These are phyloP conservation scores for Hoplodrina blanda DNA, from an alignment of 2,888 invertebrate species.

Conservation along the genomic window DNA sequence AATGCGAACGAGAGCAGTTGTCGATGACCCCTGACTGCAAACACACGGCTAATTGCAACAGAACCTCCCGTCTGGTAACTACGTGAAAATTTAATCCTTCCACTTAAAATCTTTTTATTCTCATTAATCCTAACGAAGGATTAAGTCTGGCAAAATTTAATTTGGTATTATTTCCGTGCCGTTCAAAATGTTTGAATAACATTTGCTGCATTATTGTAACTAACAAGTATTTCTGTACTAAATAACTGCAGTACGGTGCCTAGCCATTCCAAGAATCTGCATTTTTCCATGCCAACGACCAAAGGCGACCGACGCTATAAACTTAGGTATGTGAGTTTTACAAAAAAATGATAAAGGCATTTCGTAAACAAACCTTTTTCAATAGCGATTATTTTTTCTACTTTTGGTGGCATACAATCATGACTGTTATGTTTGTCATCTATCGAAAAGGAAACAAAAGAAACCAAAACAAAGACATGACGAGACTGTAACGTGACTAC, in stretches of 20 bases:
- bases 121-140: slow-evolving; percentile 39
- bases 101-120: slow-evolving; percentile 43
- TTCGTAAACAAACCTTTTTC: background rate
- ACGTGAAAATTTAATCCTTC: slow-evolving; percentile 55
- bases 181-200: background rate
- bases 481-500: slow-evolving; percentile 5
- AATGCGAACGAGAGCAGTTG: slow-evolving; percentile 53
- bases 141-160: slow-evolving; percentile 29
- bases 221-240: background rate
- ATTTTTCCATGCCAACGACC: background rate
- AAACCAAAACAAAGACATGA: slow-evolving; percentile 17
- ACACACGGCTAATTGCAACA: slow-evolving; percentile 71
- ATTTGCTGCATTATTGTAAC: background rate
- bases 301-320: background rate
- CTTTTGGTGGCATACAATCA: background rate
- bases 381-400: background rate
- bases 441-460: slow-evolving; percentile 7
- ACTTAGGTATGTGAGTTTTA: background rate
- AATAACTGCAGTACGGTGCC: background rate
- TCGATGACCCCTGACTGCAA: slow-evolving; percentile 62
- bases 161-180: slow-evolving; percentile 4
- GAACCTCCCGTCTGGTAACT: slow-evolving; percentile 58
- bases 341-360: background rate
- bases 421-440: slow-evolving; percentile 13
- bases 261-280: slow-evolving; percentile 2